Conservation (phyloP, 1,140 invertebrate genomes). For the Drosophila parvula region DNA sequence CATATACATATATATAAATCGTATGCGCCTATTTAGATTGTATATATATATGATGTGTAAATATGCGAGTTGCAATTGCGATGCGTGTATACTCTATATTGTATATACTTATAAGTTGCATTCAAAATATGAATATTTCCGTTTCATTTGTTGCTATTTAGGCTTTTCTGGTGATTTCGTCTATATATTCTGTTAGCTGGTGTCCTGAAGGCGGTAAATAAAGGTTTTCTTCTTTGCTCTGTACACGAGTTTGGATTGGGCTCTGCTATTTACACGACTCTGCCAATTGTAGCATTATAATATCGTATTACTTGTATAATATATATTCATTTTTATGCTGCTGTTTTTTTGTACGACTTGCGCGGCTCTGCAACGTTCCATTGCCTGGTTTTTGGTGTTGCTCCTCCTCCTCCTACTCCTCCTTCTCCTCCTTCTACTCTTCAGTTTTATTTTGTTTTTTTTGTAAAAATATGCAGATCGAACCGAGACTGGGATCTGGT, state of each 20-base stretch:
- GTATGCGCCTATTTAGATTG: slow-evolving; percentile 14
- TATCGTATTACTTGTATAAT: slow-evolving; percentile 24
- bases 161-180: slow-evolving; percentile 79
- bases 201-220: slow-evolving; percentile 74
- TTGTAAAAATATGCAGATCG: slow-evolving; percentile 76
- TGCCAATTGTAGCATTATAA: slow-evolving; percentile 15
- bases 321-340: slow-evolving; percentile 14
- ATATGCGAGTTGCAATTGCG: slow-evolving; percentile 66
- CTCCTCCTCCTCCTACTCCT: background rate
- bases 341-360: slow-evolving; percentile 57
- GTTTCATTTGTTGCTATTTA: slow-evolving; percentile 56
- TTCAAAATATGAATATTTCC: slow-evolving; percentile 76
- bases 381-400: slow-evolving; percentile 16
- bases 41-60: slow-evolving; percentile 59
- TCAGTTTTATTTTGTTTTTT: background rate
- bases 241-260: slow-evolving; percentile 35
- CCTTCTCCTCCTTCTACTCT: background rate
- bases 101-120: slow-evolving; percentile 60
- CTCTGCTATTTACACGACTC: slow-evolving; percentile 41
- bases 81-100: slow-evolving; percentile 62
- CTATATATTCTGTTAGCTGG: slow-evolving; percentile 50
- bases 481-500: slow-evolving; percentile 29
- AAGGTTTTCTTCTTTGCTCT: slow-evolving; percentile 58
- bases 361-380: slow-evolving; percentile 47
- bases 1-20: slow-evolving; percentile 42